Evolutionary conservation across 2,113 vertebrate genomes (phyloP), one percentile per base, ranked within the genome.

Genomic region (Nipponia nippon): DNA sequence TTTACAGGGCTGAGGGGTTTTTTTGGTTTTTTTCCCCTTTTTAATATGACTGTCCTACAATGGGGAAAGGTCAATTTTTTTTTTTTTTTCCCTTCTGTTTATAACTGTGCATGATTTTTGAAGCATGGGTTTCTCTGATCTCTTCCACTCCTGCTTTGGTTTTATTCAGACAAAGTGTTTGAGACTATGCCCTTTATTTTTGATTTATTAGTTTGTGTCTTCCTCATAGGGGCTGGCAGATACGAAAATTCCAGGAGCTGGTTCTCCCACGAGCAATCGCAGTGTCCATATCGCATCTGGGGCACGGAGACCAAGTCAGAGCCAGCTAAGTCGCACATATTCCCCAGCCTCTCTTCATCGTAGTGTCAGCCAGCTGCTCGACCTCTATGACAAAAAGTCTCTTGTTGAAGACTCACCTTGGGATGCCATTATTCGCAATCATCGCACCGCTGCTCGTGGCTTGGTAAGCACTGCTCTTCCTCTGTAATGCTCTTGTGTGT

Each of bases 351-450:
- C 99, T 42, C 97, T 99, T 42, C 99, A 99, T 38, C 98, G 98
- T 72, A 99, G 99, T 4, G 98, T 99, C 95, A 99, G 99, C 94
- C 99, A 99, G 94, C 98, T 99, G 83, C 98, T 99, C 19, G 97
- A 97, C 80, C 91, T 97, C n/a, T 98, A 98, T 0, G 99, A 99
- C 97, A 99, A 98, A 93, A 99, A 99, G 91, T 98, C 98, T 29
- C 81, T 98, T 69, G 72, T 73, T 15, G 98, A 99, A 2, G 98
- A 98, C 25, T 96, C 98, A 6, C 97, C 98, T 27, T 99, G 99
- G 99, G 99, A 99, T 73, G 98, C 98, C 8, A 97, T 99, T 75
- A 73, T 99, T 80, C 97, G 98, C 66, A 98, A 98, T 65, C 99
- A 99, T 10, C 98, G 98, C 44, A 97, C 97, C 21, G 89, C 98